Evolutionary conservation across 2,797 vertebrate genomes (phyloP).

Genomic region (Tragelaphus oryx): DNA sequence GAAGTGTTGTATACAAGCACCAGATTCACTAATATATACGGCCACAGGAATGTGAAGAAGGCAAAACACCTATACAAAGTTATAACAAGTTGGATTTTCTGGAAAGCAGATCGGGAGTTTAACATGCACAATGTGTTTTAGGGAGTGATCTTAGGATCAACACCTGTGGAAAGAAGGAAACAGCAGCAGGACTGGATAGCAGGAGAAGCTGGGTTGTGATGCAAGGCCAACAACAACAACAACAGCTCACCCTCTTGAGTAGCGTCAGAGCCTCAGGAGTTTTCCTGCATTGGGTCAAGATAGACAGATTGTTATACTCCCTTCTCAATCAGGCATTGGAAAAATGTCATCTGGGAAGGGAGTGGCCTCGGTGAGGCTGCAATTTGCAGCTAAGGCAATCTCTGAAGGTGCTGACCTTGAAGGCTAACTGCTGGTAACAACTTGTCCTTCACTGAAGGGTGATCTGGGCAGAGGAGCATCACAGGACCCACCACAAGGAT

Average conservation of each 20-base stretch:
- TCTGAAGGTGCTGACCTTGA: background rate
- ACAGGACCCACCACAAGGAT: background rate
- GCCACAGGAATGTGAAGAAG: conserved; percentile 2
- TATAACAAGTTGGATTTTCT: conserved; percentile 12
- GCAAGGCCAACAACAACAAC: background rate
- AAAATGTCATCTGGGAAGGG: background rate
- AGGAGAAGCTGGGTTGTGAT: background rate
- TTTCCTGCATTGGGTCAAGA: background rate
- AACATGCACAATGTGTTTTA: background rate
- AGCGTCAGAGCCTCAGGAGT: background rate
- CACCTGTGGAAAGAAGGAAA: background rate
- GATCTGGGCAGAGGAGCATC: background rate
- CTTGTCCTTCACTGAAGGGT: background rate
- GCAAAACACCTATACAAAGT: background rate
- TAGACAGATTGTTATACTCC: background rate
- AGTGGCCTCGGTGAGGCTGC: background rate
- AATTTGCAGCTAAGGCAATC: background rate
- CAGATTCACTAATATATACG: background rate
- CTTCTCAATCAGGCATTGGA: background rate
- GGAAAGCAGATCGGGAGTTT: background rate
- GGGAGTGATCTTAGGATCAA: background rate
- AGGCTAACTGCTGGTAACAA: background rate
- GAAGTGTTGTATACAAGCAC: background rate
- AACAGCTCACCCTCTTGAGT: background rate
- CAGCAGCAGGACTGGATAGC: background rate